Percentiles rank a stretch among this genome's conserved stretches.
Evolutionary conservation across 2,888 invertebrate genomes (phyloP).

Genomic region (Meta bourneti): DNA sequence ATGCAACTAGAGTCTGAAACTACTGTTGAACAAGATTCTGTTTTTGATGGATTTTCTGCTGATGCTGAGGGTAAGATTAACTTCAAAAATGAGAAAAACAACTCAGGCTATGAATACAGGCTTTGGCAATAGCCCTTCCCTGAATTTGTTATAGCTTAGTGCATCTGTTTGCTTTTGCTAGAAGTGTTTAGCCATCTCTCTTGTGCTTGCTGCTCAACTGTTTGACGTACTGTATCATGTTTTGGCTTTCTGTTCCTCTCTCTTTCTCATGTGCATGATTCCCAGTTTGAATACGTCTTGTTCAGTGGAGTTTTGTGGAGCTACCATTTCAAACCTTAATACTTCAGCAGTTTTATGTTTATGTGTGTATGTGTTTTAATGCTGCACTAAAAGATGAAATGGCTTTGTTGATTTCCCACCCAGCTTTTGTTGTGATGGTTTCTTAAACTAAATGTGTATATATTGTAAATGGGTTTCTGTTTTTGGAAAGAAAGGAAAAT

Average conservation of each 20-base stretch:
- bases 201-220: constrained; percentile 71
- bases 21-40: constrained; percentile 68
- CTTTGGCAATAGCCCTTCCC: constrained; percentile 65
- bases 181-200: constrained; percentile 70
- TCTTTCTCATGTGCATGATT: constrained; percentile 69
- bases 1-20: constrained; percentile 76
- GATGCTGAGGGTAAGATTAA: constrained; percentile 70
- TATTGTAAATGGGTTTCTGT: constrained; percentile 3
- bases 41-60: constrained; percentile 72
- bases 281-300: constrained; percentile 60
- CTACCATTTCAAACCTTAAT: constrained; percentile 38
- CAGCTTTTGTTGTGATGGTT: constrained; percentile 17
- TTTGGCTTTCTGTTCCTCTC: constrained; percentile 61
- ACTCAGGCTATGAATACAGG: constrained; percentile 48
- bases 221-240: constrained; percentile 62
- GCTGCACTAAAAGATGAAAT: constrained; percentile 19
- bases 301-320: constrained; percentile 65
- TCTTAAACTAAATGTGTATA: constrained; percentile 34
- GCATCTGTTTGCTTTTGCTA: constrained; percentile 73
- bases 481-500: background rate
- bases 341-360: constrained; percentile 30
- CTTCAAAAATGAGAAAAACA: constrained; percentile 32
- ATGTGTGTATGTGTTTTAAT: constrained; percentile 43
- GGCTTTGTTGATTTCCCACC: background rate
- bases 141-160: constrained; percentile 64